Evolutionary conservation across 2,797 vertebrate species (phyloP).

Genomic region (Argya squamiceps): DNA sequence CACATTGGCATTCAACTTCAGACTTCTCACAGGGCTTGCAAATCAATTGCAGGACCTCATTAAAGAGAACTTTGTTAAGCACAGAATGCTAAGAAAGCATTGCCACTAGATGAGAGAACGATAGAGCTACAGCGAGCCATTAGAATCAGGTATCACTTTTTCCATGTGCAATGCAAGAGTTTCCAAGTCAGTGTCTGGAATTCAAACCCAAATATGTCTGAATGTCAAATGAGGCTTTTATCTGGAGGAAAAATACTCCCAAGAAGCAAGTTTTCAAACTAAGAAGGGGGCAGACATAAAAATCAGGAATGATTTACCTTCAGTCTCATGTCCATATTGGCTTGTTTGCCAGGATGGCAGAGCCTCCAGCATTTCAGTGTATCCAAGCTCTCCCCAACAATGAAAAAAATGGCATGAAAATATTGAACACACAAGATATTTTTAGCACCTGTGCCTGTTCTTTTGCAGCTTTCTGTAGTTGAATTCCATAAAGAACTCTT

Average conservation of each 20-base stretch:
- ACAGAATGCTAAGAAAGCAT: conserved; percentile 18
- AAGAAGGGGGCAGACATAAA: conserved; percentile 4
- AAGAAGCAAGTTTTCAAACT: not conserved
- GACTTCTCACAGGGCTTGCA: not conserved
- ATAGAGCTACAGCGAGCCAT: not conserved
- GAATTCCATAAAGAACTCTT: not conserved
- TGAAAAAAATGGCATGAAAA: not conserved
- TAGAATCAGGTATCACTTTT: conserved; percentile 64
- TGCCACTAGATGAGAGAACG: conserved; percentile 58
- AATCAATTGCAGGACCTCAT: conserved; percentile 24
- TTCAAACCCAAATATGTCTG: conserved; percentile 64
- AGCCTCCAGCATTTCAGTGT: not conserved
- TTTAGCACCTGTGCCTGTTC: not conserved
- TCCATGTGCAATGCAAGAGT: conserved; percentile 50
- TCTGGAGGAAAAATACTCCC: conserved; percentile 43
- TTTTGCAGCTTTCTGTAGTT: not conserved
- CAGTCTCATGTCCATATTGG: not conserved
- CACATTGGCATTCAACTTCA: not conserved
- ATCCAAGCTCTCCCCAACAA: not conserved
- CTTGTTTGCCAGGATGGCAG: not conserved
- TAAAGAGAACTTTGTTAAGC: conserved; percentile 36
- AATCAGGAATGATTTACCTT: not conserved
- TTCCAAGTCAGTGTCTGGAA: conserved; percentile 68
- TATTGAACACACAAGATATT: not conserved
- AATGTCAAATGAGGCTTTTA: conserved; percentile 53